Evolutionary conservation across 2,888 invertebrate species (phyloP), one percentile per base, ranked within the genome.

Genomic region (Chirona hameri): DNA sequence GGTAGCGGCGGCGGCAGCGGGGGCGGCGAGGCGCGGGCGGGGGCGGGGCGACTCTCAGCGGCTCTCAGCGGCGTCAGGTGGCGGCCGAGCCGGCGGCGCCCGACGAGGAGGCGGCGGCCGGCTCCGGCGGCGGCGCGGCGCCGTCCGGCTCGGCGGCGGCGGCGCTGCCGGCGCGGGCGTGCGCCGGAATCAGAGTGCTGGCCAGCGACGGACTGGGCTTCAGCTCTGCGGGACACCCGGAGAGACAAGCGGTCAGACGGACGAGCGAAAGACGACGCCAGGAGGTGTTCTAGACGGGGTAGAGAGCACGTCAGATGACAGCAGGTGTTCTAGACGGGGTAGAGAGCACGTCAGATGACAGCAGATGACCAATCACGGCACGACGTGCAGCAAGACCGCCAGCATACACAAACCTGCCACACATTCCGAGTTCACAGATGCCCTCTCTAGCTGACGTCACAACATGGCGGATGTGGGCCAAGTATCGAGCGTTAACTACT

Each of bases 251-350:
- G 65, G 65, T 65, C 24, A 60, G 60, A 24, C 24, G 18, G 60
- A 7, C n/a, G n/a, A 24, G 83, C 85, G 84, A 46, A 95, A 94
- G 88, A 96, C 95, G 86, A 98, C 97, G 90, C 39, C 39, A 7
- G 39, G 39, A 39, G 39, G 7, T 39, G 39, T 39, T 39, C 39
- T 39, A 39, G 39, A 39, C 39, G 39, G 39, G 39, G 39, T 39
- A 39, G 39, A 7, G 39, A 39, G 39, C 39, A 39, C 39, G 39
- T 39, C 39, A 39, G 39, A 39, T 39, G 39, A 39, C 39, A 39
- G 39, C 39, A 39, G 39, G 7, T 39, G 39, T 39, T 39, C 39
- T 39, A 39, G 39, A 39, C 39, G 39, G 39, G 39, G 39, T 39
- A 39, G 39, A 7, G 39, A 39, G 39, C 39, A 39, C 39, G 39